Evolutionary conservation across 2,888 invertebrate genomes (phyloP), one percentile per base, ranked within the genome.

Genomic region (Hydriomena furcata): DNA sequence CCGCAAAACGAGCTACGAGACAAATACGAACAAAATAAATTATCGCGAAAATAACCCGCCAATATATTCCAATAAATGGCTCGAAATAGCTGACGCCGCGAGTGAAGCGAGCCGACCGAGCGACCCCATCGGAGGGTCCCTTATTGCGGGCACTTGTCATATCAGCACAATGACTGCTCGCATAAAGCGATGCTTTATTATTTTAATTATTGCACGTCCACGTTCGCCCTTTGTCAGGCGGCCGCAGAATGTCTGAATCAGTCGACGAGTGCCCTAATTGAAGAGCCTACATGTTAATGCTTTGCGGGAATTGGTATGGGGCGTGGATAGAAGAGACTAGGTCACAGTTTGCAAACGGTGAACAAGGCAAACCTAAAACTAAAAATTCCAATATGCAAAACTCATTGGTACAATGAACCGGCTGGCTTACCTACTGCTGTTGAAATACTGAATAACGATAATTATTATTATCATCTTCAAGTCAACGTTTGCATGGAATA

Each of bases 131-230:
- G 40, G 76, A 76, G 82, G 84, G 81, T 73, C 74, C 76, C 73
- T 84, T 85, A 88, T 86, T 87, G 82, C 84, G 79, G 80, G 80
- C 87, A 90, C 89, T 89, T 88, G 88, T 89, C 87, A 87, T 88
- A 86, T 85, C 80, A 79, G 73, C 79, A 84, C 84, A 85, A 86
- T 81, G 81, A 73, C 66, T 62, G 60, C 64, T 71, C 64, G 68
- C 65, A 56, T 59, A 66, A 65, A 65, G 53, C 70, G 76, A 82
- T 84, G 86, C 88, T 88, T 88, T 89, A 89, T 89, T 88, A 89
- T 89, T 89, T 89, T 89, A 89, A 89, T 88, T 88, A 89, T 89
- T 83, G 83, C 85, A 83, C 78, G 79, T 76, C 75, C 77, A 71
- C 73, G 71, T 73, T 72, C 71, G 76, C 84, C 84, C 86, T 87